Evolutionary conservation across 2,113 vertebrate genomes (phyloP), one percentile per base, ranked within the genome.

Genomic region (Cricetomys ansorgei): DNA sequence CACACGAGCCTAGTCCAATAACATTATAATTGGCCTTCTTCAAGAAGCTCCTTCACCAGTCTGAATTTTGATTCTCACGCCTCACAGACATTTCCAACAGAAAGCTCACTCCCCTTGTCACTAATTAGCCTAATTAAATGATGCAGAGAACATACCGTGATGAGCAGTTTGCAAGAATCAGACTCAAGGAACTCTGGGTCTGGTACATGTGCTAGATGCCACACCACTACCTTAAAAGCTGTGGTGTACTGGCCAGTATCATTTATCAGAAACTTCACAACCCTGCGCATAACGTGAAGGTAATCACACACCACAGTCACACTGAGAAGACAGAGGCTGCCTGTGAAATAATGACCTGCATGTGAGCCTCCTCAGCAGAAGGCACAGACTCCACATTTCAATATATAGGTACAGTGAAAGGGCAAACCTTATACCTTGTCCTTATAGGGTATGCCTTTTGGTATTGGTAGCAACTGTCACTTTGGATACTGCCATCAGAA

Each of bases 81-180:
- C 29, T 89, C 69, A 27, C 16, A 65, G 77, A 80, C 19, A 69
- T 84, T 92, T 91, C 94, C 64, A 98, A 98, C 97, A 98, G 96
- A 98, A 98, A 96, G 84, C 62, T 97, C 97, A 76, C 95, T 97
- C 96, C 97, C 98, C 98, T 94, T 97, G 96, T 94, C 94, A 97
- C 95, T 98, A 98, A 98, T 98, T 98, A 98, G 92, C 87, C 92
- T 95, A 96, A 96, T 97, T 97, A 97, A 98, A 89, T 94, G 93
- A 94, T 79, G 86, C 53, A 93, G 94, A 97, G 95, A 89, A 88
- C 97, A 98, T 62, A 97, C 89, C 86, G 92, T 97, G 65, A 15
- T 97, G 92, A 86, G 89, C 67, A 69, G 97, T 80, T 98, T 96
- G 92, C 89, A 97, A 96, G 91, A 80, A 91, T 87, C 37, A 29